Conservation (phyloP, 1,140 invertebrate genomes). For the Epicauta chinensis region DNA sequence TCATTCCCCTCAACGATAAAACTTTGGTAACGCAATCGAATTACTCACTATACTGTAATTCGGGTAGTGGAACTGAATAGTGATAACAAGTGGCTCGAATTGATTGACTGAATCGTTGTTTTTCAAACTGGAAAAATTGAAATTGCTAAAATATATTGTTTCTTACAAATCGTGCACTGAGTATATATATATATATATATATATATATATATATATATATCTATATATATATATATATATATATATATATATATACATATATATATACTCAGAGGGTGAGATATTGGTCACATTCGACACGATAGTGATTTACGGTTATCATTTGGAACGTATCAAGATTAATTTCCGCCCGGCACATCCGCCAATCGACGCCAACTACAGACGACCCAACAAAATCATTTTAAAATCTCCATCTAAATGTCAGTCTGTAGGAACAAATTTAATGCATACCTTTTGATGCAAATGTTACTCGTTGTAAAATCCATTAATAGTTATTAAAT, state of each 20-base stretch:
- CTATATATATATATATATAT: too few species aligned
- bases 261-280: constrained; percentile 2
- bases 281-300: constrained; percentile 18
- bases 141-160: constrained; percentile 24
- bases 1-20: constrained; percentile 35
- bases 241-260: too few species aligned
- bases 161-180: constrained; percentile 15
- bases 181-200: too few species aligned
- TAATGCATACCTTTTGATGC: constrained; percentile 21
- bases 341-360: constrained; percentile 14
- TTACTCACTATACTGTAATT: constrained; percentile 36
- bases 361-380: constrained; percentile 12
- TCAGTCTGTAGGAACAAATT: constrained; percentile 17
- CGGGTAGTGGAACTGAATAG: constrained; percentile 27
- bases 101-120: constrained; percentile 23
- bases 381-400: constrained; percentile 15
- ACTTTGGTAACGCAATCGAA: constrained; percentile 36
- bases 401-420: constrained; percentile 17
- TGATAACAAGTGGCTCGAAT: constrained; percentile 26
- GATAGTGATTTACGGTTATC: constrained; percentile 18
- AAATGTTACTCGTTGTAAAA: constrained; percentile 22
- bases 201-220: too few species aligned
- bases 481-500: constrained; percentile 34
- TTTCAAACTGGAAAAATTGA: constrained; percentile 24
- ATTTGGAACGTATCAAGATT: constrained; percentile 18